Conservation (phyloP, 2,888 invertebrate genomes). For the Drosophila cognata region DNA sequence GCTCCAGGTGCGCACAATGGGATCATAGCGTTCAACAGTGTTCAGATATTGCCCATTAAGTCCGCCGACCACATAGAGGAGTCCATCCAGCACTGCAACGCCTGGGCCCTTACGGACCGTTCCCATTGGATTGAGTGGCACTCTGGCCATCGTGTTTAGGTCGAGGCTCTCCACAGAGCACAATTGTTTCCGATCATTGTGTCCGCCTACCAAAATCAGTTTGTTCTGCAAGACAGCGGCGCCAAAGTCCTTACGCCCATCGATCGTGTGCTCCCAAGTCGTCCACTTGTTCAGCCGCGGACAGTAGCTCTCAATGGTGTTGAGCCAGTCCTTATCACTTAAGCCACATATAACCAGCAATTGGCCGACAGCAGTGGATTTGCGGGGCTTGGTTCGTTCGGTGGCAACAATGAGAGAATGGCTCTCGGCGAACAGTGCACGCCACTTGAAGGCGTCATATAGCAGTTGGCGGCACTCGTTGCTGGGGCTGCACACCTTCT, state of each 20-base stretch:
- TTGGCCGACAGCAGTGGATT: slow-evolving; percentile 93
- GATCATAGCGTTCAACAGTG: slow-evolving; percentile 97
- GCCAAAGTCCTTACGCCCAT: too few species aligned
- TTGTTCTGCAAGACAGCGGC: too few species aligned
- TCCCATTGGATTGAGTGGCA: slow-evolving; percentile 93
- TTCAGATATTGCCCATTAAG: slow-evolving; percentile 86
- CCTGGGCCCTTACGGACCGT: slow-evolving; percentile 94
- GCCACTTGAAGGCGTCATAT: slow-evolving; percentile 90
- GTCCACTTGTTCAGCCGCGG: slow-evolving; percentile 84
- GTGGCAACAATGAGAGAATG: slow-evolving; percentile 90
- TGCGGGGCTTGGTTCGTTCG: slow-evolving; percentile 93
- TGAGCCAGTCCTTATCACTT: too few species aligned
- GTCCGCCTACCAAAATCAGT: too few species aligned
- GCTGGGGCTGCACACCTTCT: too few species aligned
- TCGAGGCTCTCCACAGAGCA: slow-evolving; percentile 96
- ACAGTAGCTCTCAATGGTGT: slow-evolving; percentile 92
- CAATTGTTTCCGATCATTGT: slow-evolving; percentile 86
- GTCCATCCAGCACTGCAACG: too few species aligned
- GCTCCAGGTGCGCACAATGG: slow-evolving; percentile 94
- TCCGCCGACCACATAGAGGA: too few species aligned
- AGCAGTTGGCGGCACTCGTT: too few species aligned
- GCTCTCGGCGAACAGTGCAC: slow-evolving; percentile 92
- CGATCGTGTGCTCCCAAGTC: slow-evolving; percentile 83
- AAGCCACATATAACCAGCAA: slow-evolving; percentile 92
- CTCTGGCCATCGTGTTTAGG: slow-evolving; percentile 92